phyloP scores from a whole-genome alignment of 2,797 vertebrate species.

The Mormyrus hasselquistii region DNA sequence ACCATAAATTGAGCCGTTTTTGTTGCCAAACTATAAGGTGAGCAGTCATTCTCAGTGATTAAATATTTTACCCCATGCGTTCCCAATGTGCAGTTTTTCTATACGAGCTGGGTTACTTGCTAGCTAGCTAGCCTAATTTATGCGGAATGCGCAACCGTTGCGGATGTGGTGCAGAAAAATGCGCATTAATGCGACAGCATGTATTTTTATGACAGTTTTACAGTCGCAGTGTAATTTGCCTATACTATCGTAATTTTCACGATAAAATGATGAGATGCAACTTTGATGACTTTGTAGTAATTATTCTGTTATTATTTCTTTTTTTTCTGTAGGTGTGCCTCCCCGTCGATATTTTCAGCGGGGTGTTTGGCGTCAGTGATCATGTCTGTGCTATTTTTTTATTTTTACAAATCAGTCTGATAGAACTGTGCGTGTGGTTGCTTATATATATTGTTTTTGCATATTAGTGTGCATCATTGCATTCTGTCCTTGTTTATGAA shows the following conservation, averaged over 20 bases:
- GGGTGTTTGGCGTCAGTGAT: constrained; percentile 14
- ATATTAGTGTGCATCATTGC: constrained; percentile 17
- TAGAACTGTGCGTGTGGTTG: constrained; percentile 12
- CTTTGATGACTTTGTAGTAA: background rate
- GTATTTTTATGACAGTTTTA: constrained; percentile 14
- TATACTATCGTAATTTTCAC: background rate
- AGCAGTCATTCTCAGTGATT: constrained; percentile 26
- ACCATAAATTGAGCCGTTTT: constrained; percentile 5
- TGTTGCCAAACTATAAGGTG: constrained; percentile 44
- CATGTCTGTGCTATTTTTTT: constrained; percentile 8
- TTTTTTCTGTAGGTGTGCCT: constrained; percentile 24
- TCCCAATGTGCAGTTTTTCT: background rate
- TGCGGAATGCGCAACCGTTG: constrained; percentile 70
- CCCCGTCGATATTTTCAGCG: constrained; percentile 7
- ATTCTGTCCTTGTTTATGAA: constrained; percentile 5
- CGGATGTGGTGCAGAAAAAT: constrained; percentile 69
- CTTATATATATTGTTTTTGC: constrained; percentile 14
- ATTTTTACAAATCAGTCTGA: background rate
- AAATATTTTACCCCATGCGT: background rate
- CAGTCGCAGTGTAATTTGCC: background rate
- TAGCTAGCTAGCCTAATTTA: constrained; percentile 52
- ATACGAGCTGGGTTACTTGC: constrained; percentile 15
- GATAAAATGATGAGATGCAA: constrained; percentile 1
- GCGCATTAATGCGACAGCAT: constrained; percentile 63
- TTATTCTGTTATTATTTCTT: constrained; percentile 17